Percentiles rank a stretch among this genome's conserved stretches.
Evolutionary conservation across 2,113 vertebrate genomes (phyloP).

Genomic region (Dascyllus trimaculatus): DNA sequence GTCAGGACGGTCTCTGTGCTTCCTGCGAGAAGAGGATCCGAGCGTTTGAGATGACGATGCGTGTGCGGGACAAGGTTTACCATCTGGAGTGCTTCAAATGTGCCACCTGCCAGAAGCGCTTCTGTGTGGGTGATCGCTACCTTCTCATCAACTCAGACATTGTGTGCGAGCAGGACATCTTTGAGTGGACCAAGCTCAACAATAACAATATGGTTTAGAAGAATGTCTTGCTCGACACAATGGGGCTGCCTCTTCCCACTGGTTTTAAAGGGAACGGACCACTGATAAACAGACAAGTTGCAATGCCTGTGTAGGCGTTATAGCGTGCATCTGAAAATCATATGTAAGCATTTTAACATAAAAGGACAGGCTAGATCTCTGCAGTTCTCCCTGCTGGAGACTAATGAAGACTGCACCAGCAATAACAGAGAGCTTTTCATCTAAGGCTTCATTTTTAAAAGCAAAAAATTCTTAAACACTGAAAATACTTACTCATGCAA

Average conservation of each 20-base stretch:
- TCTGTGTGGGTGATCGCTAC: slow-evolving; percentile 98
- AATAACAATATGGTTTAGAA: slow-evolving; percentile 81
- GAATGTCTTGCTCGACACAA: not conserved
- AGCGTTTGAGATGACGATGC: slow-evolving; percentile 99
- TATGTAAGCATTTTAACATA: slow-evolving; percentile 17
- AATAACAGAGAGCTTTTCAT: slow-evolving; percentile 27
- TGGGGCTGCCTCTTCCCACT: not conserved
- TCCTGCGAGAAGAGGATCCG: slow-evolving; percentile 98
- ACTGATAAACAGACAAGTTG: slow-evolving; percentile 11
- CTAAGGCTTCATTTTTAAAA: slow-evolving; percentile 24
- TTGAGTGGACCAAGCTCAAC: slow-evolving; percentile 98
- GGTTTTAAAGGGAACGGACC: slow-evolving; percentile 23
- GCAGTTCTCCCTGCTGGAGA: slow-evolving; percentile 40
- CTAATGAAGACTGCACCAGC: slow-evolving; percentile 53
- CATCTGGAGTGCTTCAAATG: slow-evolving; percentile 99
- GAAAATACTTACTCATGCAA: slow-evolving; percentile 53
- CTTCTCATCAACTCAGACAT: slow-evolving; percentile 99
- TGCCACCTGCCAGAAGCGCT: slow-evolving; percentile 98
- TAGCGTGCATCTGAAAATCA: slow-evolving; percentile 28
- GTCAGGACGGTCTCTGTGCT: slow-evolving; percentile 96
- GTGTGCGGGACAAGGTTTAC: slow-evolving; percentile 98
- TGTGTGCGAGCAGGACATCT: slow-evolving; percentile 99
- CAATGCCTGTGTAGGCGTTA: slow-evolving; percentile 1
- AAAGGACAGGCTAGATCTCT: not conserved
- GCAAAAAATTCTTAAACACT: slow-evolving; percentile 44